Percentiles rank a stretch among this genome's conserved stretches.
Evolutionary conservation across 2,888 invertebrate species (phyloP).

Genomic region (Agrochola lychnidis): DNA sequence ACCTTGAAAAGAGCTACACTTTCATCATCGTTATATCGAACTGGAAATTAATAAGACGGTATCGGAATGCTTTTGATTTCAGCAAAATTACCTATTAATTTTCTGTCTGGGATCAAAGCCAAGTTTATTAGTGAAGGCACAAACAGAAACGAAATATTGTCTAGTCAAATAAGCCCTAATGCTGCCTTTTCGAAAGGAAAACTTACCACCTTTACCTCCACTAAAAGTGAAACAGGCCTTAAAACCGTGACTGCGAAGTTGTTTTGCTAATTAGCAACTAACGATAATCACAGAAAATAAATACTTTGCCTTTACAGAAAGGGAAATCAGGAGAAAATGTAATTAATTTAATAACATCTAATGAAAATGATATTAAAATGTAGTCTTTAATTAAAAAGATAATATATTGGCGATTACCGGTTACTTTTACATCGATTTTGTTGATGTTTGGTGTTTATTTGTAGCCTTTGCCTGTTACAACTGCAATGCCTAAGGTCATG

Average conservation of each 20-base stretch:
- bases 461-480: background rate
- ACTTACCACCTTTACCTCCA: background rate
- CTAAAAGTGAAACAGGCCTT: conserved; percentile 32
- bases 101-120: no score
- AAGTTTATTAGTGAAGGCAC: no score
- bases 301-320: conserved; percentile 7
- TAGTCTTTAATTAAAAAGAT: conserved; percentile 24
- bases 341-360: conserved; percentile 30
- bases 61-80: no score
- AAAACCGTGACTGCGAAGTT: conserved; percentile 6
- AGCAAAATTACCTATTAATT: no score
- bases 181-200: background rate
- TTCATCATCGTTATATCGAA: no score
- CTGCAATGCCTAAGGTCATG: background rate
- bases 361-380: conserved; percentile 33
- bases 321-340: conserved; percentile 45
- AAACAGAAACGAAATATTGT: no score
- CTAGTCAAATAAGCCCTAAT: no score
- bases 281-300: conserved; percentile 22
- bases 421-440: conserved; percentile 1
- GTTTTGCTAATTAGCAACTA: conserved; percentile 24
- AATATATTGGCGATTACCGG: background rate
- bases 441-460: no score
- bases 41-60: no score
- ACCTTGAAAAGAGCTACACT: background rate